A percentile compares a stretch with the other conserved stretches of the same genome.
Evolutionary conservation across 2,113 vertebrate genomes (phyloP).

Genomic region (Dinomys branickii): DNA sequence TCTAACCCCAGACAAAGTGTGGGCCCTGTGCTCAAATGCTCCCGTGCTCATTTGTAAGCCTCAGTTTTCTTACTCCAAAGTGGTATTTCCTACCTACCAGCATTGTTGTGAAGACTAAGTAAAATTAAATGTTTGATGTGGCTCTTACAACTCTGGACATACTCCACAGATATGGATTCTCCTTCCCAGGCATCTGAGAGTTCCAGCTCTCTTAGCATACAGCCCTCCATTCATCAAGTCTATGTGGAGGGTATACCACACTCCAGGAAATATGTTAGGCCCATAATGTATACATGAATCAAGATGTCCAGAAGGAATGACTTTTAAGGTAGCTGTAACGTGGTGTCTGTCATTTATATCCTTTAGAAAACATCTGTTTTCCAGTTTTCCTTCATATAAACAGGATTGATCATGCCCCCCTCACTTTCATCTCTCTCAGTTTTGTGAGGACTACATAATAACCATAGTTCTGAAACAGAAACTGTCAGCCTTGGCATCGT

Average conservation of each 20-base stretch:
- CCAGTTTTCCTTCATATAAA: neutral
- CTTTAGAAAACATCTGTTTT: neutral
- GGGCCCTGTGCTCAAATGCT: neutral
- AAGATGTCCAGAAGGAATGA: neutral
- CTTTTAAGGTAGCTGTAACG: neutral
- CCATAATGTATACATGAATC: neutral
- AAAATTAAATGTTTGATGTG: neutral
- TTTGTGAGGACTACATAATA: neutral
- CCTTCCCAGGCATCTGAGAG: no score
- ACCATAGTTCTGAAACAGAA: neutral
- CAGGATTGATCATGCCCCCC: neutral
- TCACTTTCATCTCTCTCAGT: neutral
- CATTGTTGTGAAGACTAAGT: neutral
- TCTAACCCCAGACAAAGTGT: neutral
- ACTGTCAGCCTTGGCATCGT: neutral
- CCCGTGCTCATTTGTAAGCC: neutral
- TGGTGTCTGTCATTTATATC: neutral
- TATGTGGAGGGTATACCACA: fast-evolving
- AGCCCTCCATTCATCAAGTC: neutral
- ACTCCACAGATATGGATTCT: no score
- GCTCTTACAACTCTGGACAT: neutral
- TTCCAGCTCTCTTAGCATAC: neutral
- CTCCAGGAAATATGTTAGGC: neutral
- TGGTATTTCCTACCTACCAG: fast-evolving
- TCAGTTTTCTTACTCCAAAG: neutral